Base-by-base conservation (phyloP, 2,113 vertebrate species). In the Eupsittula cactorum region DNA sequence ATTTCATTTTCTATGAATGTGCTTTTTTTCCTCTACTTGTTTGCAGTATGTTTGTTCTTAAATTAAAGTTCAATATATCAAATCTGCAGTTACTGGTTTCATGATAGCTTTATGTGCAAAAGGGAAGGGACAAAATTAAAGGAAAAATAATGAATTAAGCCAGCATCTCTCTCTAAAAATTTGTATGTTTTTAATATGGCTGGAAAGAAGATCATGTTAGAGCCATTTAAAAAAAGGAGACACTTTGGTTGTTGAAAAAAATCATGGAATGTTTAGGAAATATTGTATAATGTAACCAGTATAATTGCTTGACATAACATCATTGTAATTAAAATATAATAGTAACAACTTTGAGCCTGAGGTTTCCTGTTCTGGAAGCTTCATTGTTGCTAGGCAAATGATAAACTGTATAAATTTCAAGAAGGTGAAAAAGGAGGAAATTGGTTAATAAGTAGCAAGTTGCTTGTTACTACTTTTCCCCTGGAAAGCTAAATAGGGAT, bases 181-280 rank as follows among this genome's bases (percentile, higher is more conserved):
- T 10, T 0, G 3, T 53, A 0, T 12, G 3, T 33, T 64, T 77
- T 57, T 12, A 29, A 13, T 73, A 28, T 25, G 49, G 33, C 55
- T 68, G 5, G 47, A 21, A 85, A 57, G 23, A n/a, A 9, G 3
- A 31, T n/a, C 13, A 6, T 64, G 20, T 52, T 76, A 50, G 27
- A 76, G 10, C 24, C 28, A 16, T 59, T 81, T 70, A 39, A 6
- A 53, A 78, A 79, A 37, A 44, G 3, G 20, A 79, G 74, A 35
- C 5, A 12, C 50, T 59, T 62, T 25, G 16, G 8, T 42, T 86
- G 42, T 73, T 80, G 29, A 35, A n/a, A 91, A 79, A 68, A 71
- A 46, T 17, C 3, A 6, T 49, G 9, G 27, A 15, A 33, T 59
- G 12, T 35, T 82, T 41, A 33, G 33, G 15, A 59, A 50, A 31